Conservation (phyloP, 2,888 invertebrate species). For the Noctua pronuba region DNA sequence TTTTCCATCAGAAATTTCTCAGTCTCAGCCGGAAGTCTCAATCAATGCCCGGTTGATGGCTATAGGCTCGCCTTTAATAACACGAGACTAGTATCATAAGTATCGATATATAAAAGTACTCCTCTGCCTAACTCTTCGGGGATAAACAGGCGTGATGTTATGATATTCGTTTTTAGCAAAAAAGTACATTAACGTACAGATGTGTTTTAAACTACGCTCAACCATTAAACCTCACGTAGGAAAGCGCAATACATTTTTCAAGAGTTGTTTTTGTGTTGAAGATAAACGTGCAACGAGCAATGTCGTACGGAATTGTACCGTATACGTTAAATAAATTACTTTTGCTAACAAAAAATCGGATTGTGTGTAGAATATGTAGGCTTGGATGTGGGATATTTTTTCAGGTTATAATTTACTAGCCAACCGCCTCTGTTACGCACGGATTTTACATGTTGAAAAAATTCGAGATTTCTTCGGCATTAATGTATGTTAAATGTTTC, state of each 20-base stretch:
- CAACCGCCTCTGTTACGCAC: neutral
- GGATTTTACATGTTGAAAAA: neutral
- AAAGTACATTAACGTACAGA: conserved; percentile 17
- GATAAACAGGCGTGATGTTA: neutral
- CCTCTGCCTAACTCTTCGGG: neutral
- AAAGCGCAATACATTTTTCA: conserved; percentile 67
- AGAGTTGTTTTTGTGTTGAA: conserved; percentile 64
- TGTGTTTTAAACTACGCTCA: conserved; percentile 47
- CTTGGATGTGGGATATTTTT: conserved; percentile 27
- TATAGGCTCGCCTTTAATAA: neutral
- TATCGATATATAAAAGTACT: neutral
- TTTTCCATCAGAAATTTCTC: neutral
- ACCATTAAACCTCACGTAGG: conserved; percentile 63
- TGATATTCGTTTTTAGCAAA: conserved; percentile 24
- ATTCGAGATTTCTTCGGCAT: neutral
- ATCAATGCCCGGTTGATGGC: neutral
- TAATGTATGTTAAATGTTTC: neutral
- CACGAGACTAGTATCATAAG: neutral
- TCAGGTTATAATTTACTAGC: neutral
- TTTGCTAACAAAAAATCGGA: conserved; percentile 54
- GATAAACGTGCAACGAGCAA: conserved; percentile 64
- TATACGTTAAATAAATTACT: conserved; percentile 60
- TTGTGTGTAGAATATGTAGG: conserved; percentile 21
- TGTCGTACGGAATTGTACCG: conserved; percentile 58
- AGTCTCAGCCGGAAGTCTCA: neutral